Evolutionary conservation across 2,888 invertebrate genomes (phyloP).

Genomic region (Scelioninae gen. 2): DNA sequence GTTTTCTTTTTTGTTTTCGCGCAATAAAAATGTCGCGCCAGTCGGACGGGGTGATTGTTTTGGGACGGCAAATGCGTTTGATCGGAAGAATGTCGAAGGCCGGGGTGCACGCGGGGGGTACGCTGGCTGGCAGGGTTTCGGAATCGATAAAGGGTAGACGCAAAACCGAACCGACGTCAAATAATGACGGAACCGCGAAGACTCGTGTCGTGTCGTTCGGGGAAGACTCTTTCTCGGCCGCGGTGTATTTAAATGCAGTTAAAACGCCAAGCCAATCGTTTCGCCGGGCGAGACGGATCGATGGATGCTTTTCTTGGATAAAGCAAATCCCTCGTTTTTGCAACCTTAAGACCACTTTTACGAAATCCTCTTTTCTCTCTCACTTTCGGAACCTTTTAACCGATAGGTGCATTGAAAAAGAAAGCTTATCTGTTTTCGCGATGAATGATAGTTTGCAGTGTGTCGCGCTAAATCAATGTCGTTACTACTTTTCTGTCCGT

Average conservation of each 20-base stretch:
- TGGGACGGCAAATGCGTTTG: too few relatives aligned
- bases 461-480: slow-evolving; percentile 43
- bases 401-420: slow-evolving; percentile 55
- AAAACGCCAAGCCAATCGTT: slow-evolving; percentile 48
- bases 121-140: too few relatives aligned
- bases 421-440: slow-evolving; percentile 56
- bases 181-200: slow-evolving; percentile 20
- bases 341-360: slow-evolving; percentile 57
- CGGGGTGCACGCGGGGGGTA: too few relatives aligned
- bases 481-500: slow-evolving; percentile 43
- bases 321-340: slow-evolving; percentile 56
- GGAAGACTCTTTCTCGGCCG: slow-evolving; percentile 3
- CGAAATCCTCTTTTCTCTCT: slow-evolving; percentile 56
- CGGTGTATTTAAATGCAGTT: slow-evolving; percentile 51
- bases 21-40: too few relatives aligned
- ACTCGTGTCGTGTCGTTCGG: slow-evolving; percentile 9
- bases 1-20: too few relatives aligned
- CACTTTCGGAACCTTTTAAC: slow-evolving; percentile 56
- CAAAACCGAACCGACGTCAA: too few relatives aligned
- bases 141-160: too few relatives aligned
- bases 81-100: too few relatives aligned
- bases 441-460: slow-evolving; percentile 52
- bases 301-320: slow-evolving; percentile 57
- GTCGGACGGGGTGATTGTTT: too few relatives aligned
- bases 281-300: slow-evolving; percentile 50